Evolutionary conservation across 2,113 vertebrate species (phyloP).

Genomic region (Brachypteracias leptosomus): DNA sequence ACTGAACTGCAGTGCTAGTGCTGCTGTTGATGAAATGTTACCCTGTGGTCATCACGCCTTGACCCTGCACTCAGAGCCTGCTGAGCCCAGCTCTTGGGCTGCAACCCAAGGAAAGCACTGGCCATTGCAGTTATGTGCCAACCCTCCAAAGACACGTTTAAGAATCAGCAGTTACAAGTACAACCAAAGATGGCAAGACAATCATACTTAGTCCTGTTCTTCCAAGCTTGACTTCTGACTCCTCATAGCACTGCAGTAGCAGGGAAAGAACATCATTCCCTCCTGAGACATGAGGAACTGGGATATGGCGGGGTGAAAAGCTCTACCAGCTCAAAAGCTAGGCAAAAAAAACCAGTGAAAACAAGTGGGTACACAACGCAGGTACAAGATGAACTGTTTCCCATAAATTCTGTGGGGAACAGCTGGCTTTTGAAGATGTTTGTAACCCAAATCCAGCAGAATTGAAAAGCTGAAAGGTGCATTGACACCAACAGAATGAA

Average conservation of each 20-base stretch:
- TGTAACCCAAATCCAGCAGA: background rate
- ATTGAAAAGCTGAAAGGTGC: background rate
- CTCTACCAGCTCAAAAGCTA: background rate
- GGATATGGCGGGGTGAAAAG: background rate
- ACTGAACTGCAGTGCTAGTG: background rate
- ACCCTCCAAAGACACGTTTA: background rate
- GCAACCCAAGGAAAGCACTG: background rate
- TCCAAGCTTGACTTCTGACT: background rate
- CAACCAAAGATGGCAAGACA: background rate
- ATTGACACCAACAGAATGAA: background rate
- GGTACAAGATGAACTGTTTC: background rate
- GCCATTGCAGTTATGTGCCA: background rate
- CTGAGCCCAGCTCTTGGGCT: background rate
- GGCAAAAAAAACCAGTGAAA: background rate
- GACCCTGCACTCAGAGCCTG: fast-evolving
- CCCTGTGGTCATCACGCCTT: fast-evolving
- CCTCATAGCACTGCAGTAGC: background rate
- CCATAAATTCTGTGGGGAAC: background rate
- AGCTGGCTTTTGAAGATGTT: background rate
- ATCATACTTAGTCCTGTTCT: background rate
- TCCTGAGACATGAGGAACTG: background rate
- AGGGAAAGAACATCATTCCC: background rate
- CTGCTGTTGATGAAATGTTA: background rate
- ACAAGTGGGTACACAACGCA: background rate
- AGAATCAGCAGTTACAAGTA: background rate